Evolutionary conservation across 2,888 invertebrate genomes (phyloP).

Genomic region (Eupithecia tripunctaria): DNA sequence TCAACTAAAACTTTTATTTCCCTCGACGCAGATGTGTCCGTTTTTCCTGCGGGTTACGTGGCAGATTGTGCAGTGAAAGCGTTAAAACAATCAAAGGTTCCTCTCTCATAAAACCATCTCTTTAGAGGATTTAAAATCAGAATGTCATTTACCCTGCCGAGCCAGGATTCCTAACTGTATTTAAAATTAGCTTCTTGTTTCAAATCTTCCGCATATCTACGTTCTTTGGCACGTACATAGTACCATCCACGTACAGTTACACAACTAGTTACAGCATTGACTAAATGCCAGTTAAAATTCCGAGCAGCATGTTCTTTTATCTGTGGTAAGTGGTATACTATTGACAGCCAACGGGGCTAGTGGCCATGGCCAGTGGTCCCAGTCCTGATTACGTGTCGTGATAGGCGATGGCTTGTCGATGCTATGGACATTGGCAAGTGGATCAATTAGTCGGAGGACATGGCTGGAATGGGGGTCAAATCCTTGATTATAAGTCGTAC

Average conservation of each 20-base stretch:
- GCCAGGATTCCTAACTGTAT: slow-evolving; percentile 7
- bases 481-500: not conserved
- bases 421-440: slow-evolving; percentile 19
- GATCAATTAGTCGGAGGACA: slow-evolving; percentile 21
- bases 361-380: slow-evolving; percentile 9
- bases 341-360: slow-evolving; percentile 20
- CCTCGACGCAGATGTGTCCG: no score
- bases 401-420: slow-evolving; percentile 21
- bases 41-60: no score
- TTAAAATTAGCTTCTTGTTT: slow-evolving; percentile 19
- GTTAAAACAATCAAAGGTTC: not conserved
- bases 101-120: not conserved
- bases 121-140: not conserved
- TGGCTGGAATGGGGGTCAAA: slow-evolving; percentile 6
- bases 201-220: slow-evolving; percentile 23
- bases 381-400: slow-evolving; percentile 24
- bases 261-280: slow-evolving; percentile 28
- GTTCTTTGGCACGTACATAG: slow-evolving; percentile 16
- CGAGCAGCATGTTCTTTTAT: slow-evolving; percentile 22
- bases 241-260: slow-evolving; percentile 28
- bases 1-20: no score
- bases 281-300: slow-evolving; percentile 36
- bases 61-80: no score
- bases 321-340: slow-evolving; percentile 10
- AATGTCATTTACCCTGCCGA: slow-evolving; percentile 8